Evolutionary conservation across 1,140 invertebrate genomes (phyloP).

Genomic region (Lethrus apterus): DNA sequence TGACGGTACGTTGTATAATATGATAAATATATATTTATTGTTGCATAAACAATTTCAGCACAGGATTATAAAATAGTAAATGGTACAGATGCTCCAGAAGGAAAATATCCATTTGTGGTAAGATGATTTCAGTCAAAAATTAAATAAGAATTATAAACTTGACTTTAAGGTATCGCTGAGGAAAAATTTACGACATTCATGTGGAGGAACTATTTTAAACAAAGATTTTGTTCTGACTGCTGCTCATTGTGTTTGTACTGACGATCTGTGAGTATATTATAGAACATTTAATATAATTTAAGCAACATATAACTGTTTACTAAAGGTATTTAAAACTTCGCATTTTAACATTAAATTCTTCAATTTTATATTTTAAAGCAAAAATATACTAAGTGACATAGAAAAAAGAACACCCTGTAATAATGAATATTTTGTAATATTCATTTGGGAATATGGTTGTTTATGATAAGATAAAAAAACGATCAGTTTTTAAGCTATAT

Average conservation of each 20-base stretch:
- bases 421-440: too few species aligned
- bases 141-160: neutral
- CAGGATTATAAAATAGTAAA: conserved; percentile 12
- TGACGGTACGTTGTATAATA: too few species aligned
- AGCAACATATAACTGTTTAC: too few species aligned
- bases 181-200: conserved; percentile 12
- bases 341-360: too few species aligned
- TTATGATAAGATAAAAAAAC: too few species aligned
- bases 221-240: conserved; percentile 15
- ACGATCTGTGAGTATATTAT: neutral
- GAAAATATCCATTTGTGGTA: conserved; percentile 16
- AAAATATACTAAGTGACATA: too few species aligned
- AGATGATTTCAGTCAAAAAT: neutral
- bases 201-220: conserved; percentile 15
- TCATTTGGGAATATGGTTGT: too few species aligned
- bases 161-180: conserved; percentile 15
- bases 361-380: too few species aligned
- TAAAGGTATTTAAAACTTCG: too few species aligned
- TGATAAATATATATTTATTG: neutral
- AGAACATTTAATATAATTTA: too few species aligned
- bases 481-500: too few species aligned
- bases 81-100: conserved; percentile 12
- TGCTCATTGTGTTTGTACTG: conserved; percentile 15
- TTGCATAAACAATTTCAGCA: conserved; percentile 2
- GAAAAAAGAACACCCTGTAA: too few species aligned